Evolutionary conservation across 2,797 vertebrate species (phyloP), one percentile per base, ranked within the genome.

Genomic region (Natrix natrix): DNA sequence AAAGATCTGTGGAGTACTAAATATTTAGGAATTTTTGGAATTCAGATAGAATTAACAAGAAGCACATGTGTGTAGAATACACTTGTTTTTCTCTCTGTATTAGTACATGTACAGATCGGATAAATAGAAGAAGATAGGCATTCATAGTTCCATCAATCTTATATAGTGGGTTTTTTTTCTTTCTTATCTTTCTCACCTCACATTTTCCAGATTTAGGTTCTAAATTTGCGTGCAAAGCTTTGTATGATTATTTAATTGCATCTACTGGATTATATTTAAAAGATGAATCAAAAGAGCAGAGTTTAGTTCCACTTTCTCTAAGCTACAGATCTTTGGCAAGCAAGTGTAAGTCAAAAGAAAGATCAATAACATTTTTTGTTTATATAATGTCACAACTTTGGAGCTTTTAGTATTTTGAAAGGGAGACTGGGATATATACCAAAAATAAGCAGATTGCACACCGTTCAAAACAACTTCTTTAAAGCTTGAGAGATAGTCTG

Each of bases 401-500:
- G 63, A 87, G 59, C 60, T 66, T 87, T 87, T n/a, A 87, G 43
- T 61, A 32, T 91, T 66, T 52, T 87, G 59, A 63, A 66, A 54
- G 48, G n/a, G 63, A 52, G 11, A 2, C 16, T 24, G 86, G 37
- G 52, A 5, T 4, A 28, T 3, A 12, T 83, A 59, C 22, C 74
- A 28, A 83, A 83, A 57, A 57, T 17, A 83, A 74, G 74, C 54
- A 57, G 37, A 63, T 56, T 52, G 22, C 48, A 4, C 55, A 24
- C 59, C 20, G 59, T 22, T 16, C 20, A n/a, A 60, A 14, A 66
- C 48, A 92, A 90, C 91, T 93, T 86, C 1, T n/a, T 66, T 63
- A 95, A 94, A 88, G 2, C 87, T 89, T 32, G n/a, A 89, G 56
- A 90, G 88, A 90, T 43, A 89, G 8, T 56, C 22, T 87, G 54